These are phyloP conservation scores for Gulo gulo DNA, from an alignment of 2,113 vertebrate genomes.

Conservation along the genomic window DNA sequence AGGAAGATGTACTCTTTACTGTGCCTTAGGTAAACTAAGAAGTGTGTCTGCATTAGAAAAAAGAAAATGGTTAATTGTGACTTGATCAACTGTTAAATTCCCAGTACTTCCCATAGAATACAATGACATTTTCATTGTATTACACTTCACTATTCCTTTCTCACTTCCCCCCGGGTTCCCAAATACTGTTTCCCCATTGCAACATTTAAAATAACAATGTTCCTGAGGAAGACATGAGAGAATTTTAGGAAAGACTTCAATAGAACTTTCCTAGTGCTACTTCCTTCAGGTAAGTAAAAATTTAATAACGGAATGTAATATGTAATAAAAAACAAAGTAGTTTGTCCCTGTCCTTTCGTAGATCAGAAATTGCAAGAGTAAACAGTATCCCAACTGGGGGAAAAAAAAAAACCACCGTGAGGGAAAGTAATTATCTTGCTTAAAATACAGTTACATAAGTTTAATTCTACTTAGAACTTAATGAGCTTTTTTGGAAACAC, in stretches of 20 bases:
- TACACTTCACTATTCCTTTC: constrained; percentile 50
- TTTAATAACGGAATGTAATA: constrained; percentile 59
- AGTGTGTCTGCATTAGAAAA: constrained; percentile 62
- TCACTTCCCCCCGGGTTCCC: constrained; percentile 59
- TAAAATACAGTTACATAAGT: constrained; percentile 7
- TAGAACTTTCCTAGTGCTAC: constrained; percentile 71
- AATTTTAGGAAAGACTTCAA: constrained; percentile 73
- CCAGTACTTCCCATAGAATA: constrained; percentile 59
- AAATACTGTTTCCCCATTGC: constrained; percentile 65
- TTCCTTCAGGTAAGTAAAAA: constrained; percentile 74
- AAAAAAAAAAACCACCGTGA: neutral
- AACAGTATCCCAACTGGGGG: neutral
- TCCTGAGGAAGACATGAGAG: constrained; percentile 72
- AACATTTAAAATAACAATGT: constrained; percentile 71
- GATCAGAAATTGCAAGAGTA: neutral
- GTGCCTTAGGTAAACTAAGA: constrained; percentile 68
- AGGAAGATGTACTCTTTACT: constrained; percentile 47
- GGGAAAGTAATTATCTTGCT: neutral
- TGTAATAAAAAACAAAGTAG: neutral
- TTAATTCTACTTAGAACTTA: constrained; percentile 25
- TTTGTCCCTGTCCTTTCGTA: constrained; percentile 28
- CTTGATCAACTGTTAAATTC: constrained; percentile 63
- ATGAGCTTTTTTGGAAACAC: neutral
- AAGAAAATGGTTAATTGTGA: constrained; percentile 39
- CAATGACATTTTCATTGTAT: constrained; percentile 67